These are phyloP conservation scores for Calyptomena viridis DNA, from an alignment of 2,113 vertebrate species.

Conservation along the genomic window DNA sequence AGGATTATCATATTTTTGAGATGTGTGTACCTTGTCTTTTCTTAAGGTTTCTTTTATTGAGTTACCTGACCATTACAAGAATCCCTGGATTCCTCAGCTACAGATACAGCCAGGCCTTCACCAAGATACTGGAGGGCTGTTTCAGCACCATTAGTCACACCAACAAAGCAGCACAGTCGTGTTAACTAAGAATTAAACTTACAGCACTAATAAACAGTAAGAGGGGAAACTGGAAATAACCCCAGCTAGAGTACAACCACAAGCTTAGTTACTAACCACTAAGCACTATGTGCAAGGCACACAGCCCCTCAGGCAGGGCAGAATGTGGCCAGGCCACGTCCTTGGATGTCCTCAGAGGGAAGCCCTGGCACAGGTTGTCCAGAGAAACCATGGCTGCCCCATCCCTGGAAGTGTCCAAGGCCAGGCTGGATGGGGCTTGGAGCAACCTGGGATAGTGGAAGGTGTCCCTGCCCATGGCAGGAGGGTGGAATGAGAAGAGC, in stretches of 20 bases:
- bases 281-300: neutral
- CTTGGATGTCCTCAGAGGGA: accelerated
- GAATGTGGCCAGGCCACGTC: neutral
- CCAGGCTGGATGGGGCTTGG: neutral
- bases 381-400: neutral
- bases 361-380: neutral
- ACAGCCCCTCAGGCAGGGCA: neutral
- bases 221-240: neutral
- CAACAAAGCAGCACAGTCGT: neutral
- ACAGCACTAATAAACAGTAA: neutral
- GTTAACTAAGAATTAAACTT: neutral
- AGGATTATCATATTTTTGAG: neutral
- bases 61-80: neutral
- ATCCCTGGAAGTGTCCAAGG: neutral
- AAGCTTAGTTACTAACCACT: neutral
- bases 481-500: neutral
- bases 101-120: neutral
- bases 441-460: neutral
- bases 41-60: neutral
- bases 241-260: neutral
- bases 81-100: neutral
- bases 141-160: neutral
- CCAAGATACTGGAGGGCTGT: neutral
- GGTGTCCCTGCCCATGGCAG: neutral
- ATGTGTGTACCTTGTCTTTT: neutral